Evolutionary conservation across 2,113 vertebrate species (phyloP).

Genomic region (Scomber colias): DNA sequence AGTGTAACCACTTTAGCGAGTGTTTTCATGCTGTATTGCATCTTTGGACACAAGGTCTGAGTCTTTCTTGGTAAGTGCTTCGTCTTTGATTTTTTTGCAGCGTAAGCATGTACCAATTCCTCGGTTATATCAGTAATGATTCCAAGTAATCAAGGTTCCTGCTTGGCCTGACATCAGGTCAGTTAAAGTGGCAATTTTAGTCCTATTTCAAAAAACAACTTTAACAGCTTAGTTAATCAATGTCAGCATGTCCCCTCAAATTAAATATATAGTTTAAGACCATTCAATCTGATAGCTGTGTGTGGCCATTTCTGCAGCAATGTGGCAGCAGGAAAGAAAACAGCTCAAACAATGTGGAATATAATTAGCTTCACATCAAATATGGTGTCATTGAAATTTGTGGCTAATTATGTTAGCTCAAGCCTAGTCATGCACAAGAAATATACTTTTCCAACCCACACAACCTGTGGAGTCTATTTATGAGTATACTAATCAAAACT

Average conservation of each 20-base stretch:
- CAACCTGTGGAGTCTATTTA: too few relatives aligned
- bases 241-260: background rate
- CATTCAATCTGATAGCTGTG: background rate
- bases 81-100: background rate
- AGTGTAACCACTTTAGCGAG: too few relatives aligned
- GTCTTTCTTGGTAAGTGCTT: constrained; percentile 22
- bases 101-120: background rate
- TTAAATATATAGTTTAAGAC: too few relatives aligned
- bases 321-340: background rate
- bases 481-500: too few relatives aligned
- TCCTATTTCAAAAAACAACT: background rate
- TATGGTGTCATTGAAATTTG: too few relatives aligned
- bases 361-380: too few relatives aligned
- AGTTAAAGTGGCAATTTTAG: background rate
- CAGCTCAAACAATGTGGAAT: background rate
- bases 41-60: background rate
- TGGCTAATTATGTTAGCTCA: too few relatives aligned
- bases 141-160: background rate
- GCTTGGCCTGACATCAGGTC: background rate
- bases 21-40: too few relatives aligned
- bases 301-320: background rate
- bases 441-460: too few relatives aligned
- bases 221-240: background rate
- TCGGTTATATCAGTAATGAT: background rate
- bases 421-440: too few relatives aligned